These are phyloP conservation scores for Ailurus styani DNA, from an alignment of 2,113 vertebrate species.

Conservation along the genomic window DNA sequence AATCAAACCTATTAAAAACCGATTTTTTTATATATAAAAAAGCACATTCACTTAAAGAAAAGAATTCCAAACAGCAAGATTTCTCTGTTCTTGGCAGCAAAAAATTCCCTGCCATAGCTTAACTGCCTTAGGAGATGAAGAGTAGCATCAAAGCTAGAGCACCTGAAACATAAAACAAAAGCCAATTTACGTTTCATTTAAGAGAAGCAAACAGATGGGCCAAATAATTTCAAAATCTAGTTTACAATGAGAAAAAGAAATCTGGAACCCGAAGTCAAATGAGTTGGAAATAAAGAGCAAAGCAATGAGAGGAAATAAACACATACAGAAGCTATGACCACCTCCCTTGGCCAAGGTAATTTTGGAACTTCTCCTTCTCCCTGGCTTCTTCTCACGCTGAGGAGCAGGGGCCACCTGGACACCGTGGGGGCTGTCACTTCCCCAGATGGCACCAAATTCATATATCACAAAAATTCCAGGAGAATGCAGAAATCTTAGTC, in stretches of 20 bases:
- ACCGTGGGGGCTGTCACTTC: too few species aligned
- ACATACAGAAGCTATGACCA: neutral
- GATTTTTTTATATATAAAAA: neutral
- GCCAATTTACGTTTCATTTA: slow-evolving; percentile 34
- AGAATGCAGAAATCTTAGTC: neutral
- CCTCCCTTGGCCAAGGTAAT: neutral
- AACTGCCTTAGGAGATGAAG: neutral
- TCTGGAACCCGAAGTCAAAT: slow-evolving; percentile 21
- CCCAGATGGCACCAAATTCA: neutral
- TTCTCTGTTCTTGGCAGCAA: slow-evolving; percentile 3
- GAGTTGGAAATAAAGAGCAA: slow-evolving; percentile 33
- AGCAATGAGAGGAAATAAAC: neutral
- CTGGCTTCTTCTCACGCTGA: neutral
- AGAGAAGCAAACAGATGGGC: slow-evolving; percentile 43
- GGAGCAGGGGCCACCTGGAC: neutral
- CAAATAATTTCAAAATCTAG: slow-evolving; percentile 37
- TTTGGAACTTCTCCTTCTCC: neutral
- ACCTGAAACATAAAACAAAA: slow-evolving; percentile 52
- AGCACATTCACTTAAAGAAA: neutral
- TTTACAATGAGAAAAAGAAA: slow-evolving; percentile 51
- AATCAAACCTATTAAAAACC: neutral
- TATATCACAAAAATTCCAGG: neutral
- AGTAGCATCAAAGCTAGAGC: neutral
- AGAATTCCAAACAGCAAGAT: neutral
- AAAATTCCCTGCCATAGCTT: neutral